phyloP scores from a whole-genome alignment of 2,797 vertebrate genomes.

The Ctenochaetus hawaiiensis region DNA sequence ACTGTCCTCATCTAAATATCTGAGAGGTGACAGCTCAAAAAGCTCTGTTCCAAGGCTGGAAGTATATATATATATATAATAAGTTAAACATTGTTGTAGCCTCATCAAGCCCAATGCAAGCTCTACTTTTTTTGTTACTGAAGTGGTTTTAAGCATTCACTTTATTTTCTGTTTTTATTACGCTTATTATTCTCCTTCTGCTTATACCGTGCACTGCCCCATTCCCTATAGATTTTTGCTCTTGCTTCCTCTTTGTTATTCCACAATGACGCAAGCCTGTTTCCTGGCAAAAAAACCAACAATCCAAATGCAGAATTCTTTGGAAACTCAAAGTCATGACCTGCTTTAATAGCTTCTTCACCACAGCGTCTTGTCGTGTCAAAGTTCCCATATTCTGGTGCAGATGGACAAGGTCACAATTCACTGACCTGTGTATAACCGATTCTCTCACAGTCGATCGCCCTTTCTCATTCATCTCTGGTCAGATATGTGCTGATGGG shows the following conservation, averaged over 20 bases:
- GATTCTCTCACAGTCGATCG: constrained; percentile 26
- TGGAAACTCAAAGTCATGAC: not conserved
- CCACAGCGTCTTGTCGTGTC: not conserved
- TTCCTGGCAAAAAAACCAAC: not conserved
- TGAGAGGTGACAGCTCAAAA: no score
- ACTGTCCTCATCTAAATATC: no score
- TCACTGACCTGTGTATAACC: constrained; percentile 52
- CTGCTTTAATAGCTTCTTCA: constrained; percentile 6
- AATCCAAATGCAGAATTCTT: not conserved
- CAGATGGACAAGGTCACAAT: constrained; percentile 32
- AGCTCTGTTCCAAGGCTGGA: no score
- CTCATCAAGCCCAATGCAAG: no score
- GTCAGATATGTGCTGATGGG: constrained; percentile 58
- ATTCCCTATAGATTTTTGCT: not conserved
- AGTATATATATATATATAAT: no score
- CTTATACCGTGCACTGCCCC: not conserved
- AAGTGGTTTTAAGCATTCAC: no score
- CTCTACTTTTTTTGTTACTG: no score
- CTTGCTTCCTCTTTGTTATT: not conserved
- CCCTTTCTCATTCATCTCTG: constrained; percentile 45
- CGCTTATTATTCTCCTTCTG: no score
- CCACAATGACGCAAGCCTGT: not conserved
- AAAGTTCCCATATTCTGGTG: constrained; percentile 11
- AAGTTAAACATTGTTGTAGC: no score
- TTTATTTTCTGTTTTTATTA: not conserved